Percentiles rank a stretch among this genome's conserved stretches.
Evolutionary conservation across 2,888 invertebrate species (phyloP).

Genomic region (Busseola fusca): DNA sequence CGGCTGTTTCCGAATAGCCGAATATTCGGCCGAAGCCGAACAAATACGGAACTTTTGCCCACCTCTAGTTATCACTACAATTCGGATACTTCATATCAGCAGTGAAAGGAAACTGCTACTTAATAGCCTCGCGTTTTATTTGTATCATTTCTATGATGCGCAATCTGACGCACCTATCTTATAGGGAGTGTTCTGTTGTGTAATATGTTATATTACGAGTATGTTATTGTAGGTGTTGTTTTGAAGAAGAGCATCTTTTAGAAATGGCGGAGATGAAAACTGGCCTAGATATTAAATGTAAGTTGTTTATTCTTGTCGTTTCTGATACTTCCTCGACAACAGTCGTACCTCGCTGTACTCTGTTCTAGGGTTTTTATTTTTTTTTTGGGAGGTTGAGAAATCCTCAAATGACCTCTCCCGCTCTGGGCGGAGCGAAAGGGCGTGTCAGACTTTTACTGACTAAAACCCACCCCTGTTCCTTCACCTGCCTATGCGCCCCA

Average conservation of each 20-base stretch:
- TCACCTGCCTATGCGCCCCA: no score
- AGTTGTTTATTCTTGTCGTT: background rate
- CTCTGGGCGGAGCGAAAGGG: no score
- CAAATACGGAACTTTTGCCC: background rate
- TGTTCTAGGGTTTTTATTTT: no score
- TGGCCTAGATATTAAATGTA: conserved; percentile 1
- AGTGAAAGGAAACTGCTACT: conserved; percentile 80
- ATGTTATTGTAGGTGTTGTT: conserved; percentile 14
- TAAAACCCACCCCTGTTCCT: no score
- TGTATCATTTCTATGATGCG: conserved; percentile 80
- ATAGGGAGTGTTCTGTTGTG: conserved; percentile 56
- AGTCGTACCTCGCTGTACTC: no score
- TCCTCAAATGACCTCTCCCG: no score
- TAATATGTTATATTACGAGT: conserved; percentile 29
- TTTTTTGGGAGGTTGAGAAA: no score
- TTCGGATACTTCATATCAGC: conserved; percentile 50
- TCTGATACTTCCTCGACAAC: no score
- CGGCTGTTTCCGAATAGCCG: background rate
- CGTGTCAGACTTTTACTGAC: no score
- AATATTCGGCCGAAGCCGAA: conserved; percentile 19
- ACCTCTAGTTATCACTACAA: conserved; percentile 42
- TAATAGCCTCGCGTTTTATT: conserved; percentile 79
- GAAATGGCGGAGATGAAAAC: conserved; percentile 6
- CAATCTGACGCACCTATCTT: conserved; percentile 68
- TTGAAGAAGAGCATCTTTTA: conserved; percentile 1